Percentiles rank a stretch among this genome's conserved stretches.
Conservation (phyloP, 2,113 vertebrate species). For the Carassius gibelio region DNA sequence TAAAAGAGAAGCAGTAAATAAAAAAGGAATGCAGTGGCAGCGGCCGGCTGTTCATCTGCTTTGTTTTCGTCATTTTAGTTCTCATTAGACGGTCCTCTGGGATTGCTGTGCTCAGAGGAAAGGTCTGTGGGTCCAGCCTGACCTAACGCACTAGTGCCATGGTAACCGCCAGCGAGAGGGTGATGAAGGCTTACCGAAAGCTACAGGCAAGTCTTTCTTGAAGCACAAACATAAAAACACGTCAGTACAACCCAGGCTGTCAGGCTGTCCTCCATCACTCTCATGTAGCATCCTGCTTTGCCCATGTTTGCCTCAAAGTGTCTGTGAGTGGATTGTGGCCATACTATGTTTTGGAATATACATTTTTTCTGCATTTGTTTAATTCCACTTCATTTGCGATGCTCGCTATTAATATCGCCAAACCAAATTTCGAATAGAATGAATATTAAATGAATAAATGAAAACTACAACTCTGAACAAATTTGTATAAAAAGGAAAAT, state of each 20-base stretch:
- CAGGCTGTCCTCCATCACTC: background rate
- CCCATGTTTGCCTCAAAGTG: slow-evolving; percentile 51
- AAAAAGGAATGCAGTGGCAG: background rate
- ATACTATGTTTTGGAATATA: background rate
- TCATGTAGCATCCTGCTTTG: background rate
- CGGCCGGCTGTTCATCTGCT: background rate
- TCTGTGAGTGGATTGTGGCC: background rate
- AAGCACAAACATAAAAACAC: slow-evolving; percentile 50
- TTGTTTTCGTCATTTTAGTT: slow-evolving; percentile 10
- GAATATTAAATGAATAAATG: background rate
- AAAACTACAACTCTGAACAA: background rate
- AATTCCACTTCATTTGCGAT: background rate
- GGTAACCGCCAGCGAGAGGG: slow-evolving; percentile 44
- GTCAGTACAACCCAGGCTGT: background rate
- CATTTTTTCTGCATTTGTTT: background rate
- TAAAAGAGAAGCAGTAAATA: background rate
- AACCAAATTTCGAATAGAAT: background rate
- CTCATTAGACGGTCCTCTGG: slow-evolving; percentile 57
- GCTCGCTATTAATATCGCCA: background rate
- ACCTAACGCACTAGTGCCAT: slow-evolving; percentile 55
- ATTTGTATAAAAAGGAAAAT: background rate
- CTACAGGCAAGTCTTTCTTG: slow-evolving; percentile 47
- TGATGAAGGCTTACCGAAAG: slow-evolving; percentile 23
- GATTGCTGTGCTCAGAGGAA: slow-evolving; percentile 46
- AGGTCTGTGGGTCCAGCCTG: slow-evolving; percentile 45